A percentile compares a stretch with the other conserved stretches of the same genome.
phyloP scores from a whole-genome alignment of 2,888 invertebrate species.

The Sepiola atlantica region DNA sequence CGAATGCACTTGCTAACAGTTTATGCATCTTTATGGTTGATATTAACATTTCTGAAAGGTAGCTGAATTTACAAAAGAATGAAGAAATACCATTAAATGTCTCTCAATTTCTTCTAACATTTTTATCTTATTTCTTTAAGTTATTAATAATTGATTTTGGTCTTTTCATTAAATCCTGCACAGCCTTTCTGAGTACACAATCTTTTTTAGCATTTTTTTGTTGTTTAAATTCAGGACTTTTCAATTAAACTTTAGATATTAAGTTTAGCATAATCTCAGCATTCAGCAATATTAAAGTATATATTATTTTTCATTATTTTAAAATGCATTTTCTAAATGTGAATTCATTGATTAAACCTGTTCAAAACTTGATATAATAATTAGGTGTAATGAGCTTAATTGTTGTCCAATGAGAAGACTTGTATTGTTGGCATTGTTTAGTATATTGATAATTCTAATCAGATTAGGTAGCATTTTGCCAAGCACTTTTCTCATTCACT shows the following conservation, averaged over 20 bases:
- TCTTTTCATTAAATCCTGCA: background rate
- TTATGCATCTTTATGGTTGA: too few relatives aligned
- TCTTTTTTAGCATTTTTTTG: background rate
- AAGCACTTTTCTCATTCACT: background rate
- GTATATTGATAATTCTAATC: background rate
- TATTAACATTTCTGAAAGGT: too few relatives aligned
- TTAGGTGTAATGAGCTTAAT: conserved; percentile 4
- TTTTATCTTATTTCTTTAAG: background rate
- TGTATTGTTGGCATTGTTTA: background rate
- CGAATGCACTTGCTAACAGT: too few relatives aligned
- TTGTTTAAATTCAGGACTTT: background rate
- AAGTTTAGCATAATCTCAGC: background rate
- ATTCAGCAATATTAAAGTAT: background rate
- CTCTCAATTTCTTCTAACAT: too few relatives aligned
- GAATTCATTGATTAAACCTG: background rate
- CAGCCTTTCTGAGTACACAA: background rate
- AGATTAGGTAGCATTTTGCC: background rate
- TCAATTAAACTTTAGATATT: background rate
- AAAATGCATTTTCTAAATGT: background rate
- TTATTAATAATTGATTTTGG: background rate
- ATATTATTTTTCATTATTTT: background rate
- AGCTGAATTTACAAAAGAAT: too few relatives aligned
- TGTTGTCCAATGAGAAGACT: background rate
- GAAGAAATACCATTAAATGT: too few relatives aligned
- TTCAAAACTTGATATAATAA: background rate